Percentiles rank a stretch among this genome's conserved stretches.
Conservation (phyloP, 1,140 invertebrate species). For the Globodera rostochiensis region DNA sequence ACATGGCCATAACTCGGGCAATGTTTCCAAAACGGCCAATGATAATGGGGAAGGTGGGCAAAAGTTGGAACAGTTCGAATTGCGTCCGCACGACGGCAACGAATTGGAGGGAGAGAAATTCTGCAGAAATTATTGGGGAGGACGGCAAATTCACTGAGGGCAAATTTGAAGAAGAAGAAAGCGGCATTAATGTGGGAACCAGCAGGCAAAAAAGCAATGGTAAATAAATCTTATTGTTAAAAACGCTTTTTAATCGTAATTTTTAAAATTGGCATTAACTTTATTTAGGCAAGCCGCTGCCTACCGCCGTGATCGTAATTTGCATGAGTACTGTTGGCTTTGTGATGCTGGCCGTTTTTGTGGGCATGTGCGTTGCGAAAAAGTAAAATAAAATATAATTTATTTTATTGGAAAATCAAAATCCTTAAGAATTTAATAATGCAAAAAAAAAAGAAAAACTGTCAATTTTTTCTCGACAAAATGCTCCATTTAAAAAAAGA, state of each 20-base stretch:
- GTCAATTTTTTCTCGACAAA: too few relatives aligned
- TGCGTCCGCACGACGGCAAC: constrained; percentile 5
- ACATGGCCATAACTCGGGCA: not conserved
- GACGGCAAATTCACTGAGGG: not conserved
- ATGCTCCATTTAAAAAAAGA: too few relatives aligned
- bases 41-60: not conserved
- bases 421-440: not conserved
- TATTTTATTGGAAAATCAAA: not conserved
- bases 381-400: constrained; percentile 7
- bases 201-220: constrained; percentile 15
- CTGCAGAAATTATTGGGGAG: not conserved
- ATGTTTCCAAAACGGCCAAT: not conserved
- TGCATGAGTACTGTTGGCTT: constrained; percentile 55
- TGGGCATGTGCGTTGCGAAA: constrained; percentile 54
- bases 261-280: not conserved
- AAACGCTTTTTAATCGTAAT: constrained; percentile 15
- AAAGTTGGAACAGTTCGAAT: constrained; percentile 10
- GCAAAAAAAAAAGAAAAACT: not conserved
- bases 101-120: constrained; percentile 8
- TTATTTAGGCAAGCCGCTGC: constrained; percentile 30
- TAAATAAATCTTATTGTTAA: not conserved
- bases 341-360: constrained; percentile 63
- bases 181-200: constrained; percentile 21
- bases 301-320: constrained; percentile 55
- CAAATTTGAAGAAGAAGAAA: not conserved